Conservation (phyloP, 2,888 invertebrate species). For the Apoderus coryli region DNA sequence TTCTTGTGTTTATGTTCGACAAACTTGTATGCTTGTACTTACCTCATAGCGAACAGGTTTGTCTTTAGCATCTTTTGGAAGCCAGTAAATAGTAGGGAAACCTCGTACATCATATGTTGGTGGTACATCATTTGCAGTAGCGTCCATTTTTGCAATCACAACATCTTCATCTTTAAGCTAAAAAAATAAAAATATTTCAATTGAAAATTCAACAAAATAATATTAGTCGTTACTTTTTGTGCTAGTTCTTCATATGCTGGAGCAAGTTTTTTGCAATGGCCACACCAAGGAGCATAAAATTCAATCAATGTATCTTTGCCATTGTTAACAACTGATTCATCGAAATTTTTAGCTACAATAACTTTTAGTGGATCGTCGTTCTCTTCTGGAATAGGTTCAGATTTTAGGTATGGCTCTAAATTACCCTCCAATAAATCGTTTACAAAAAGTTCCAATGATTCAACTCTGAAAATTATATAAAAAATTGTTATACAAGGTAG, state of each 20-base stretch:
- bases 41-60: constrained; percentile 76
- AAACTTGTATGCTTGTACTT: constrained; percentile 25
- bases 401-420: constrained; percentile 86
- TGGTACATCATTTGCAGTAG: constrained; percentile 96
- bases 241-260: constrained; percentile 92
- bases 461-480: constrained; percentile 45
- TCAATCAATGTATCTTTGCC: constrained; percentile 89
- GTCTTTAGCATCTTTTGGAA: constrained; percentile 66
- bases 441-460: constrained; percentile 71
- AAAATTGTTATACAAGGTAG: no score
- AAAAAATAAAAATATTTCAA: constrained; percentile 11
- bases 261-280: constrained; percentile 92
- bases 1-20: no score
- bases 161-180: constrained; percentile 55
- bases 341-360: constrained; percentile 94
- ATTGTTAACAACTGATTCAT: constrained; percentile 81
- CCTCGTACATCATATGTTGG: constrained; percentile 81
- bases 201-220: no score
- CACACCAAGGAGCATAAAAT: constrained; percentile 99
- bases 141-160: constrained; percentile 94
- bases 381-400: constrained; percentile 78
- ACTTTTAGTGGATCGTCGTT: constrained; percentile 75
- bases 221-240: constrained; percentile 54
- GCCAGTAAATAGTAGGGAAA: constrained; percentile 96
- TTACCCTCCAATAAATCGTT: constrained; percentile 68